A percentile compares a stretch with the other conserved stretches of the same genome.
Evolutionary conservation across 2,113 vertebrate species (phyloP).

Genomic region (Calypte anna): DNA sequence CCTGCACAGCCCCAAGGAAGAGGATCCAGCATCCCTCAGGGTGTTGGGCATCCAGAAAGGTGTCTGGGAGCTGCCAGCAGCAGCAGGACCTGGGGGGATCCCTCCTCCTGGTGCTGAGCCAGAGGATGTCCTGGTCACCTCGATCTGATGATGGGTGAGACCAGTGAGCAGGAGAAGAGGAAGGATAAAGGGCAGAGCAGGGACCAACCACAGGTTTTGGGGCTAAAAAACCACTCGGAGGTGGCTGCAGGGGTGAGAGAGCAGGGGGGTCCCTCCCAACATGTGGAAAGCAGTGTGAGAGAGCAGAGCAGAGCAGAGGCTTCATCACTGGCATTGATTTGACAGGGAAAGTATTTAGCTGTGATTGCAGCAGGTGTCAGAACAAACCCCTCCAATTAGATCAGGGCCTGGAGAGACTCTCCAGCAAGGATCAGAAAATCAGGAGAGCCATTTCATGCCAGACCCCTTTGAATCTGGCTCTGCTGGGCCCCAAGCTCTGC

Average conservation of each 20-base stretch:
- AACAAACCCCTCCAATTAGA: constrained; percentile 52
- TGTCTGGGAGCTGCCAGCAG: background rate
- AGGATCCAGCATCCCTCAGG: background rate
- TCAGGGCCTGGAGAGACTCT: background rate
- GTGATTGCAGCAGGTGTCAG: constrained; percentile 46
- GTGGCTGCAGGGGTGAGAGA: accelerated
- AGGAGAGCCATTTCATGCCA: background rate
- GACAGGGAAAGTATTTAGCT: background rate
- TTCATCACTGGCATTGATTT: background rate
- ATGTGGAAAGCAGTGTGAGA: background rate
- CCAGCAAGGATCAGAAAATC: background rate
- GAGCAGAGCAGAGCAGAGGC: background rate
- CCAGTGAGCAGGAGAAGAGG: background rate
- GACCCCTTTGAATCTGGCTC: background rate
- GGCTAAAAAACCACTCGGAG: accelerated
- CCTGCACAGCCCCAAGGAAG: background rate
- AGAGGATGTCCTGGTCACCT: accelerated
- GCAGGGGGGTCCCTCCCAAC: background rate
- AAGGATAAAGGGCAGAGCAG: background rate
- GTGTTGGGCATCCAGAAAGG: accelerated
- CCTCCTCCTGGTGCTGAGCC: background rate
- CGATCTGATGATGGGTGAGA: background rate
- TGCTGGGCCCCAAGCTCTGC: constrained; percentile 1
- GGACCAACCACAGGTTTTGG: background rate
- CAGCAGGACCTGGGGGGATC: background rate